Evolutionary conservation across 2,888 invertebrate genomes (phyloP), one percentile per base, ranked within the genome.

Genomic region (Cheilosia grossa): DNA sequence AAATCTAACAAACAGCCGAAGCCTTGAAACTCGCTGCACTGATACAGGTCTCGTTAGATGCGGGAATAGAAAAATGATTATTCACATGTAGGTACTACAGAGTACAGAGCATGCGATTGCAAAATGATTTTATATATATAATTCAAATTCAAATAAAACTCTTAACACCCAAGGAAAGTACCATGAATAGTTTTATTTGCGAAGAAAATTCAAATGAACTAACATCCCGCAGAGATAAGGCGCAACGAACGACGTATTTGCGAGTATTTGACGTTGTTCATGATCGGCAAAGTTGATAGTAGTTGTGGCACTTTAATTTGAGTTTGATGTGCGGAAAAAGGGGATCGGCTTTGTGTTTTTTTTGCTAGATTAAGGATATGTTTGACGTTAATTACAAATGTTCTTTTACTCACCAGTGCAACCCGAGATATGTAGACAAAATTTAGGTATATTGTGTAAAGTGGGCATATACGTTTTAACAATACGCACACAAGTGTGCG

Each of bases 11-110:
- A 51, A 58, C 51, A 72, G 51, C n/a, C 56, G 27, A 80, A 47
- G 67, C 80, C 80, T 80, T 80, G 80, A 63, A 67, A 74, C 49
- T 67, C 47, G 54, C 40, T 64, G 64, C 59, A 72, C 70, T 66
- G 61, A 79, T 56, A 80, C 69, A 49, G 61, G 63, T 69, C 59
- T 17, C 13, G 9, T 30, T 56, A 30, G 59, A 73, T 73, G 73
- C 66, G 49, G 56, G 81, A 49, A 81, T 69, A 73, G 47, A 74
- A 66, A 30, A 59, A 19, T 37, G 10, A 19, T 67, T 53, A 42
- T 27, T 42, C 10, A 19, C 49, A 21, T 33, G 21, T 19, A 19
- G 21, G 13, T 5, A 49, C n/a, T 2, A 54, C 1, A 53, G 24
- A 24, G 30, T 9, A 54, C 51, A 53, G 54, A 44, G 21, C 72